Evolutionary conservation across 2,113 vertebrate genomes (phyloP).

Genomic region (Eulemur rufifrons): DNA sequence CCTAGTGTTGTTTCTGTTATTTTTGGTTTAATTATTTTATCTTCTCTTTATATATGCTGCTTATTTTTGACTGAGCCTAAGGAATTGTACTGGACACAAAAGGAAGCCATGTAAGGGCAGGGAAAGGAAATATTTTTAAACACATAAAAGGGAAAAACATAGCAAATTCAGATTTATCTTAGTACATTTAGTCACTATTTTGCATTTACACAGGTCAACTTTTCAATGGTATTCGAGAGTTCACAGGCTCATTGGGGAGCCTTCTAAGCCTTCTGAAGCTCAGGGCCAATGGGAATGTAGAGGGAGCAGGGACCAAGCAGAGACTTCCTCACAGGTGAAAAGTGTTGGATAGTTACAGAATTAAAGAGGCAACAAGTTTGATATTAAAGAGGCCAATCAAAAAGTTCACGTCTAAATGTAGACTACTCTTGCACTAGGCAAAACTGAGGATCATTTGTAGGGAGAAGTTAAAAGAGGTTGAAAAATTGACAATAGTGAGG

Average conservation of each 20-base stretch:
- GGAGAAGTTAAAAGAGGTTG: not conserved
- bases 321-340: not conserved
- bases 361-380: not conserved
- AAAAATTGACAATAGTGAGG: not conserved
- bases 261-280: not conserved
- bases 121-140: not conserved
- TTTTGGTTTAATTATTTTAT: not conserved
- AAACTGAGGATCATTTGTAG: not conserved
- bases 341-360: not conserved
- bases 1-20: not conserved
- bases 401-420: not conserved
- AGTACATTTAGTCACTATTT: not conserved
- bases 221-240: not conserved
- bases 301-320: not conserved
- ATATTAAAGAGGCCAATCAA: not conserved
- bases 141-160: not conserved
- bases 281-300: not conserved
- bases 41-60: not conserved
- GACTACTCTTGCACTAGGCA: not conserved
- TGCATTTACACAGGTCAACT: not conserved
- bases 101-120: not conserved
- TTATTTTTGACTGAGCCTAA: not conserved
- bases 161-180: not conserved
- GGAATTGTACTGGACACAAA: not conserved
- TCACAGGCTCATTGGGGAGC: not conserved